These are phyloP conservation scores for Diuraphis noxia DNA, from an alignment of 1,140 invertebrate species.

Conservation along the genomic window DNA sequence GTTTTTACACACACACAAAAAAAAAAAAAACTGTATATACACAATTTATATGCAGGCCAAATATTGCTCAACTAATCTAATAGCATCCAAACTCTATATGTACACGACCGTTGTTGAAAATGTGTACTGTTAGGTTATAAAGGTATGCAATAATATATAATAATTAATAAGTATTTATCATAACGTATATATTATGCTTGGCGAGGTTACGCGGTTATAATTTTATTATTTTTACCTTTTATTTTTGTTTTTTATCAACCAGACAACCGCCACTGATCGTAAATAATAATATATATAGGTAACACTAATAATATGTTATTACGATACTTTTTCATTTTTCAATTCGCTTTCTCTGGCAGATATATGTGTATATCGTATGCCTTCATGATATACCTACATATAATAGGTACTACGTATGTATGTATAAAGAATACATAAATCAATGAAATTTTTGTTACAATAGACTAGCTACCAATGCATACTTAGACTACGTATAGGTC, in stretches of 20 bases:
- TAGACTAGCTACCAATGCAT: not conserved
- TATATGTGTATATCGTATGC: not conserved
- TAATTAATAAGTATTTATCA: not conserved
- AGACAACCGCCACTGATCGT: not conserved
- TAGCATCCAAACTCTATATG: not conserved
- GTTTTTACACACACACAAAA: not conserved
- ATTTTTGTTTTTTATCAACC: not conserved
- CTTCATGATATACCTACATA: too few relatives aligned
- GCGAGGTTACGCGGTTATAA: not conserved
- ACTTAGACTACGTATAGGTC: not conserved
- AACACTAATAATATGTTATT: not conserved
- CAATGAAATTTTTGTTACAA: not conserved
- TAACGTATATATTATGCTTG: not conserved
- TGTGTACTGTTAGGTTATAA: not conserved
- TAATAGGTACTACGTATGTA: not conserved
- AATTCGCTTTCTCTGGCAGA: not conserved
- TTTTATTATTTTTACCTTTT: not conserved
- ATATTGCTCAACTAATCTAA: constrained; percentile 37
- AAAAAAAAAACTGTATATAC: not conserved
- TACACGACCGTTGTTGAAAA: not conserved
- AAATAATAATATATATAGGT: not conserved
- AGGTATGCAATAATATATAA: not conserved
- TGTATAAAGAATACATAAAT: not conserved
- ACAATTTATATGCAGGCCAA: not conserved
- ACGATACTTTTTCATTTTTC: not conserved